Evolutionary conservation across 2,113 vertebrate species (phyloP), one percentile per base, ranked within the genome.

Genomic region (Epinephelus moara): DNA sequence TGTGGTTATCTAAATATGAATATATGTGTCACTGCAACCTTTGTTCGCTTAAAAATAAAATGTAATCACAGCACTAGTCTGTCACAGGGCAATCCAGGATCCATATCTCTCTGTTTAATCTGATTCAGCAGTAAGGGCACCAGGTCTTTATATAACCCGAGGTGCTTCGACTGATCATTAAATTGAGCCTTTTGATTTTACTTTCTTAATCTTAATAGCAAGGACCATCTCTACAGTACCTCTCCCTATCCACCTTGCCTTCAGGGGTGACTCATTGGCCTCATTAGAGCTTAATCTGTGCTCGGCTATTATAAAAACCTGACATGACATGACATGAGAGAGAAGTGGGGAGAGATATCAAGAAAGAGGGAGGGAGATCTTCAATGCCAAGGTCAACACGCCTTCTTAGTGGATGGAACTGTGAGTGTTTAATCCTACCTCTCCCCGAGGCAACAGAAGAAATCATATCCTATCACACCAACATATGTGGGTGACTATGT

Each of bases 271-370:
- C 23, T 80, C 80, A n/a, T 10, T 47, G 59, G 64, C 25, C 30
- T 85, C 68, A 80, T 84, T 78, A 84, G 14, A 66, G 72, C 8
- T 33, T 78, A 53, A 64, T 63, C 12, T 9, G 33, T 47, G n/a
- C 56, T n/a, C 30, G 30, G 56, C 0, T 23, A 15, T 70, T 23
- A 79, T 66, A 52, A 86, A 83, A 80, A 37, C 79, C 55, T 68
- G 80, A 73, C 81, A 69, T 70, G 81, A 88, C 77, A 68, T 21
- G 90, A 92, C 86, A 87, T 21, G 86, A 89, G 10, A 70, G 60
- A 74, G 66, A 42, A 11, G 25, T 25, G 27, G 25, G 57, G 0
- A 64, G 57, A 79, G 62, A 55, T 15, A 17, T 30, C 42, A 33
- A 42, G 30, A 68, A 25, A 53, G 56, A 56, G 40, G 67, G 69